Evolutionary conservation across 1,140 invertebrate genomes (phyloP).

Genomic region (Calycopis cecrops): DNA sequence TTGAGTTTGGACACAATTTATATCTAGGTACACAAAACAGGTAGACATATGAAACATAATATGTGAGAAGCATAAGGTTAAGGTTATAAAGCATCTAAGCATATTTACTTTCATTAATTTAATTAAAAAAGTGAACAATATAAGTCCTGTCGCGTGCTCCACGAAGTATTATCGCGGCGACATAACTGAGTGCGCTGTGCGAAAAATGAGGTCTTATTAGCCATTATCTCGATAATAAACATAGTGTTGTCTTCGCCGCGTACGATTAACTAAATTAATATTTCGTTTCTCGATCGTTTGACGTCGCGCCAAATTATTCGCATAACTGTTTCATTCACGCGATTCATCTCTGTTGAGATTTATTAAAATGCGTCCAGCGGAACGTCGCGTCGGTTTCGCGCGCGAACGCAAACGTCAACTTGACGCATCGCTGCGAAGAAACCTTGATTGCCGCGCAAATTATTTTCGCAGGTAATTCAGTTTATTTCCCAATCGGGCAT

Average conservation of each 20-base stretch:
- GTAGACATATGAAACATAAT: no score
- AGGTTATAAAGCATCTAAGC: no score
- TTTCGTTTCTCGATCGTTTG: conserved; percentile 22
- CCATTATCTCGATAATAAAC: no score
- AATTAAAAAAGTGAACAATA: no score
- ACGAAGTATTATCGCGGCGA: no score
- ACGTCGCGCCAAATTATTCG: conserved; percentile 43
- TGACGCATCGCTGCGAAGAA: conserved; percentile 47
- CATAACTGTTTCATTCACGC: conserved; percentile 44
- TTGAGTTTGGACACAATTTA: no score
- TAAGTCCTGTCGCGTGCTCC: no score
- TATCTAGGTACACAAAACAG: no score
- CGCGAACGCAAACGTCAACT: conserved; percentile 28
- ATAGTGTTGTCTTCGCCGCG: neutral
- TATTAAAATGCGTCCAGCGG: conserved; percentile 31
- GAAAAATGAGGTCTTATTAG: no score
- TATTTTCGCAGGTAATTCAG: conserved; percentile 41
- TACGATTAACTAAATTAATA: conserved; percentile 10
- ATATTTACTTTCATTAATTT: no score
- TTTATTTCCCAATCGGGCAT: conserved; percentile 33
- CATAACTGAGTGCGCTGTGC: no score
- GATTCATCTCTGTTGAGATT: conserved; percentile 48
- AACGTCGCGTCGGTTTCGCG: conserved; percentile 16
- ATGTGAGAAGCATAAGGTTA: no score
- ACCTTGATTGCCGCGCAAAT: conserved; percentile 34